These are phyloP conservation scores for Lanistes nyassanus DNA, from an alignment of 1,140 invertebrate species.

Conservation along the genomic window DNA sequence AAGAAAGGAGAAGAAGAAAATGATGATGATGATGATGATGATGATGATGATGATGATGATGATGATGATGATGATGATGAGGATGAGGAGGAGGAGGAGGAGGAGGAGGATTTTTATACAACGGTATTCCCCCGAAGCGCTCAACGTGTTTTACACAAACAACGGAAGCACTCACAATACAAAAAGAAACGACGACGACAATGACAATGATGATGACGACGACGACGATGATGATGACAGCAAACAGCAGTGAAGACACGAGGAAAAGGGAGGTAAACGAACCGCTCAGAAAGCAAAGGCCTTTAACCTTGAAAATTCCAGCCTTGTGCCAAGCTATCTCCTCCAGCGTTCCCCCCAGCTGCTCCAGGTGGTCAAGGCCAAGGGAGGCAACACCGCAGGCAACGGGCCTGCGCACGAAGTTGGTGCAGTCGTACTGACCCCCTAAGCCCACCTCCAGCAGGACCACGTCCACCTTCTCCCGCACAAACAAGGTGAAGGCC, in stretches of 20 bases:
- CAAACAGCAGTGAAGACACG: no score
- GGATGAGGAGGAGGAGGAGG: no score
- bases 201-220: no score
- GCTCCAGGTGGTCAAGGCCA: slow-evolving; percentile 84
- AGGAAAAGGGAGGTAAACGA: no score
- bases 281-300: no score
- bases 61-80: no score
- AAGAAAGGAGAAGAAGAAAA: background rate
- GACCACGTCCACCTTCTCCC: slow-evolving; percentile 88
- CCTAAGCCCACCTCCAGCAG: slow-evolving; percentile 98
- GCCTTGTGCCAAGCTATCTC: slow-evolving; percentile 95
- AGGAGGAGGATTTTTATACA: no score
- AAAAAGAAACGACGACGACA: no score
- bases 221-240: no score
- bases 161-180: no score
- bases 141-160: no score
- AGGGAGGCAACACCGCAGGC: slow-evolving; percentile 92
- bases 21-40: background rate
- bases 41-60: background rate
- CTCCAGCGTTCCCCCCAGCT: slow-evolving; percentile 86
- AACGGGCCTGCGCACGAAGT: slow-evolving; percentile 76
- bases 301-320: slow-evolving; percentile 87
- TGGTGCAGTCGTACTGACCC: slow-evolving; percentile 93
- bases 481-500: slow-evolving; percentile 85
- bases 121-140: no score